Evolutionary conservation across 2,888 invertebrate species (phyloP).

Genomic region (Hedya salicella): DNA sequence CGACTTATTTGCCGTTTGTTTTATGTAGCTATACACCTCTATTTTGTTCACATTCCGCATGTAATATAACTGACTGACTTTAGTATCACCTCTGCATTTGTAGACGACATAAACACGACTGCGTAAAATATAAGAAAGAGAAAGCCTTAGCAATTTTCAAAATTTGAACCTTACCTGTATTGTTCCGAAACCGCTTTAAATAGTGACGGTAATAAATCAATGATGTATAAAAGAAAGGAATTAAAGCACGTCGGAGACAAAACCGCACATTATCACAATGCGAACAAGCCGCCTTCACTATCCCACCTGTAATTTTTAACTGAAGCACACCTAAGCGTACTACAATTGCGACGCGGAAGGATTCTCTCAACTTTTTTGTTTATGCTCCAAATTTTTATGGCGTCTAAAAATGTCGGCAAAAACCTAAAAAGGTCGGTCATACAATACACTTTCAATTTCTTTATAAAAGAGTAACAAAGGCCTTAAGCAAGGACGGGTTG

Average conservation of each 20-base stretch:
- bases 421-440: slow-evolving; percentile 60
- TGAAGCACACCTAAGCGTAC: slow-evolving; percentile 66
- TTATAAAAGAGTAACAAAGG: slow-evolving; percentile 73
- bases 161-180: slow-evolving; percentile 61
- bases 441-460: slow-evolving; percentile 84
- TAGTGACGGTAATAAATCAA: slow-evolving; percentile 75
- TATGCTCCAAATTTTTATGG: slow-evolving; percentile 80
- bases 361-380: slow-evolving; percentile 71
- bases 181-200: slow-evolving; percentile 55
- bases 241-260: slow-evolving; percentile 72
- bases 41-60: slow-evolving; percentile 40
- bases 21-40: slow-evolving; percentile 37
- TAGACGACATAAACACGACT: slow-evolving; percentile 48
- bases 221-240: slow-evolving; percentile 79
- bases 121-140: slow-evolving; percentile 47
- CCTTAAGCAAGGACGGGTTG: slow-evolving; percentile 58
- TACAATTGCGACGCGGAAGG: slow-evolving; percentile 79
- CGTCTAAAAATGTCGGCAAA: slow-evolving; percentile 70
- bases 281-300: slow-evolving; percentile 74
- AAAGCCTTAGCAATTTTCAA: slow-evolving; percentile 48
- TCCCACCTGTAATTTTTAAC: slow-evolving; percentile 81
- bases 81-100: slow-evolving; percentile 2
- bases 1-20: slow-evolving; percentile 59
- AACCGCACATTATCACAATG: slow-evolving; percentile 75
- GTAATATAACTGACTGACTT: background rate